phyloP scores from a whole-genome alignment of 1,140 invertebrate species.

The Pteromalus puparum region DNA sequence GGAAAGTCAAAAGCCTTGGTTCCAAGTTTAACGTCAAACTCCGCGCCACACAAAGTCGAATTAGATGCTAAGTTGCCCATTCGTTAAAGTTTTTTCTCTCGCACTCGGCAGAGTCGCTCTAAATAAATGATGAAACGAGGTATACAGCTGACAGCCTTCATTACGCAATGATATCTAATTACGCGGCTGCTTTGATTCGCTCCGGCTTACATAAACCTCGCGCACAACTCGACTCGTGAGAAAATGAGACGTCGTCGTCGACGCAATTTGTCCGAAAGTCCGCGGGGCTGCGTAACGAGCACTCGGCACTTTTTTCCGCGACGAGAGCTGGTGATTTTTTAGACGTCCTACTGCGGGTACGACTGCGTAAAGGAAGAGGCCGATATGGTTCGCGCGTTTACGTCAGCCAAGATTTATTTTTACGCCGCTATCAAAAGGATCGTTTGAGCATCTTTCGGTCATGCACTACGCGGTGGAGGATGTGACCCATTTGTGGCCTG shows the following conservation, averaged over 20 bases:
- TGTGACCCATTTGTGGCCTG: background rate
- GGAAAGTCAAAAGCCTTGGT: background rate
- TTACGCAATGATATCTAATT: background rate
- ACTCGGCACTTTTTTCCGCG: background rate
- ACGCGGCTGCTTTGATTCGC: background rate
- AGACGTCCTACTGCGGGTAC: background rate
- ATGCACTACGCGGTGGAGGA: background rate
- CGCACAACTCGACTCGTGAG: background rate
- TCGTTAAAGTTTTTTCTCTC: too few species aligned
- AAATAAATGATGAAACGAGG: too few species aligned
- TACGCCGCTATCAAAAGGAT: background rate
- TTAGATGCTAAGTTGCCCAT: background rate
- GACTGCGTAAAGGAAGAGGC: background rate
- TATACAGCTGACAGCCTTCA: too few species aligned
- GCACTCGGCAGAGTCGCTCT: too few species aligned
- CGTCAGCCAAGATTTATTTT: background rate
- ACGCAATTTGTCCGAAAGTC: conserved; percentile 11
- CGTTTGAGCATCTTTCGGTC: background rate
- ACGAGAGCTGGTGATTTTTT: conserved; percentile 1
- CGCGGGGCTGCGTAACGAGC: background rate
- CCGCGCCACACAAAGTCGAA: background rate
- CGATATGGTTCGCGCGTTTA: too few species aligned
- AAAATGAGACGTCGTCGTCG: background rate
- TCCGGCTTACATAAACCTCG: background rate
- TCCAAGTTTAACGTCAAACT: background rate